phyloP scores from a whole-genome alignment of 2,113 vertebrate genomes.

The Aramus guarauna region DNA sequence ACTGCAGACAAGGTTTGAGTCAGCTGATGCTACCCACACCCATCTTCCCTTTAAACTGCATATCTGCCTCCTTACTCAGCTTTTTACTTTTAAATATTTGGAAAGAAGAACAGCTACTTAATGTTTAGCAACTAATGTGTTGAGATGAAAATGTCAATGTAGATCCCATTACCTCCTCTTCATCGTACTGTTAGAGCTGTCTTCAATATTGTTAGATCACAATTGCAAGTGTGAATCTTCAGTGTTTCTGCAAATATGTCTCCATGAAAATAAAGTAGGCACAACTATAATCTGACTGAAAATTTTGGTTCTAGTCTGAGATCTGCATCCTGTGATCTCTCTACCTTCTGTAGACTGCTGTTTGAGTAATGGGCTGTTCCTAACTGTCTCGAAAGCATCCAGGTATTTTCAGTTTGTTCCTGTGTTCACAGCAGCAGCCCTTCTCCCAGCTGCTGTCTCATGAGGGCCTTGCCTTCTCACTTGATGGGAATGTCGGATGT shows the following conservation, averaged over 20 bases:
- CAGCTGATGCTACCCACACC: background rate
- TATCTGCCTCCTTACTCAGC: background rate
- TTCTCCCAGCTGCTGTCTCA: background rate
- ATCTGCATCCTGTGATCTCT: background rate
- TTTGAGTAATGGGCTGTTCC: background rate
- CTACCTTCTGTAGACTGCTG: background rate
- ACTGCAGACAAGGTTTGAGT: background rate
- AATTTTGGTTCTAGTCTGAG: background rate
- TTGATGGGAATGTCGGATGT: background rate
- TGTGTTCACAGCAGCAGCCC: background rate
- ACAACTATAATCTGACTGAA: background rate
- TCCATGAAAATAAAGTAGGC: background rate
- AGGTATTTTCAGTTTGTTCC: background rate
- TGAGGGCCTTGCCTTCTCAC: background rate
- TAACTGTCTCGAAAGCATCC: background rate
- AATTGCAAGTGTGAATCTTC: background rate
- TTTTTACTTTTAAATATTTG: background rate
- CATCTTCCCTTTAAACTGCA: background rate
- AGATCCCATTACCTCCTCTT: background rate
- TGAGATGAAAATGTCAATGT: background rate
- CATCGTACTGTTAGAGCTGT: background rate
- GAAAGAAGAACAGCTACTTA: background rate
- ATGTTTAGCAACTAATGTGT: background rate
- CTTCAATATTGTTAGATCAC: background rate
- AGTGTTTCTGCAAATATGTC: background rate